These are phyloP conservation scores for Eupithecia abbreviata DNA, from an alignment of 2,888 invertebrate genomes.

Conservation along the genomic window DNA sequence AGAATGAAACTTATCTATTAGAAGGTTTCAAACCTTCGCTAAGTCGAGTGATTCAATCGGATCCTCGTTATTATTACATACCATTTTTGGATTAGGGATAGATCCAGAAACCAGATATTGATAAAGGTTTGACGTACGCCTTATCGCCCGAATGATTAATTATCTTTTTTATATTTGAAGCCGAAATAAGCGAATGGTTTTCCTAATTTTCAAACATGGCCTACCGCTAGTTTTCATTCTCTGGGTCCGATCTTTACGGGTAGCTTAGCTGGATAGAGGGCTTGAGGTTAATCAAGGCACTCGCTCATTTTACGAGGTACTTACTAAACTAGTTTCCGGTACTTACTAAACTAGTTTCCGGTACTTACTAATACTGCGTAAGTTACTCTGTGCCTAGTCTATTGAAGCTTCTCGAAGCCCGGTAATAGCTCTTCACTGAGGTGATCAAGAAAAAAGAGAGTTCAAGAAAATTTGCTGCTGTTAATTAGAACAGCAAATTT, in stretches of 20 bases:
- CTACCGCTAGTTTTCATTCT: background rate
- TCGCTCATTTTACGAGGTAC: slow-evolving; percentile 6
- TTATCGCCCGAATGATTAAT: background rate
- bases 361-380: background rate
- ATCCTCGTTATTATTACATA: slow-evolving; percentile 52
- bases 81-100: slow-evolving; percentile 52
- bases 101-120: slow-evolving; percentile 13
- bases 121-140: slow-evolving; percentile 11
- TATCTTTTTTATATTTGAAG: background rate
- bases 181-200: background rate
- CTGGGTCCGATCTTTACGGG: background rate
- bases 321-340: slow-evolving; percentile 7
- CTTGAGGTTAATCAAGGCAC: slow-evolving; percentile 1
- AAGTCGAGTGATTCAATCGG: slow-evolving; percentile 23
- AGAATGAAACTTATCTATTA: slow-evolving; percentile 32
- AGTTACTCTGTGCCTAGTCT: background rate
- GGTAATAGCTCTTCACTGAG: background rate
- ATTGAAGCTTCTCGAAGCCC: background rate
- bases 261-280: background rate
- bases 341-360: background rate
- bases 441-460: background rate
- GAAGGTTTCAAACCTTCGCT: slow-evolving; percentile 34
- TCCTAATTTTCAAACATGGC: background rate
- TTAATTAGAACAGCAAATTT: slow-evolving; percentile 31
- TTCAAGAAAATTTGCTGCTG: too few species aligned